phyloP scores from a whole-genome alignment of 2,888 invertebrate species.

The Hypomecis punctinalis region DNA sequence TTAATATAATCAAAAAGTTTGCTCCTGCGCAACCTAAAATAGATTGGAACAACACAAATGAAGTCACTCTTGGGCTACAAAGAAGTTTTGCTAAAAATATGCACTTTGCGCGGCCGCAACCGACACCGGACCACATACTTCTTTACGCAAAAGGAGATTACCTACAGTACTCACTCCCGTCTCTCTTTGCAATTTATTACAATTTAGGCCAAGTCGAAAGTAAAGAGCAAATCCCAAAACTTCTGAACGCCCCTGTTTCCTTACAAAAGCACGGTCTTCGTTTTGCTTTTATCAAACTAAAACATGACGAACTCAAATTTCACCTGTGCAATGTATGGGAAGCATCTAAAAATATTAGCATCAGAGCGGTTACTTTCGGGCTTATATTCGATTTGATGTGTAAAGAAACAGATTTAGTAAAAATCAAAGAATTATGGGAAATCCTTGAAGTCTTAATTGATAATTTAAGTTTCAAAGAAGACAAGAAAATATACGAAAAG shows the following conservation, averaged over 20 bases:
- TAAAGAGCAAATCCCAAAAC: slow-evolving; percentile 53
- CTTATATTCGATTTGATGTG: slow-evolving; percentile 58
- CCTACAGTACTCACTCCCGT: slow-evolving; percentile 66
- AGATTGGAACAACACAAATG: slow-evolving; percentile 61
- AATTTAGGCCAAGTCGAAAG: slow-evolving; percentile 56
- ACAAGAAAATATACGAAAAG: slow-evolving; percentile 60
- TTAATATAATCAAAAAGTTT: slow-evolving; percentile 59
- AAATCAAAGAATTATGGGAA: slow-evolving; percentile 54
- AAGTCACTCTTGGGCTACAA: slow-evolving; percentile 59
- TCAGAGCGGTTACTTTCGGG: slow-evolving; percentile 64
- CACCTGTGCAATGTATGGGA: slow-evolving; percentile 62
- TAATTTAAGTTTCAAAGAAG: slow-evolving; percentile 62
- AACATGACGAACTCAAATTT: slow-evolving; percentile 52
- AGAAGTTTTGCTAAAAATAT: slow-evolving; percentile 68
- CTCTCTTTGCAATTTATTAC: slow-evolving; percentile 65
- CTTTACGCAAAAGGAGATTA: slow-evolving; percentile 70
- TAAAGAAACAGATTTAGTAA: slow-evolving; percentile 55
- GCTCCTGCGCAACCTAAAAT: slow-evolving; percentile 62
- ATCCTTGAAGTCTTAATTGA: slow-evolving; percentile 63
- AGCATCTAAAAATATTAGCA: slow-evolving; percentile 61
- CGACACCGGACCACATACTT: slow-evolving; percentile 58
- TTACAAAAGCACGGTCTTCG: slow-evolving; percentile 71
- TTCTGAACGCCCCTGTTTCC: slow-evolving; percentile 65
- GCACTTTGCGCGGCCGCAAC: slow-evolving; percentile 68
- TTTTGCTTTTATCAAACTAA: slow-evolving; percentile 58